Evolutionary conservation across 2,113 vertebrate species (phyloP).

Genomic region (Cnemophilus loriae): DNA sequence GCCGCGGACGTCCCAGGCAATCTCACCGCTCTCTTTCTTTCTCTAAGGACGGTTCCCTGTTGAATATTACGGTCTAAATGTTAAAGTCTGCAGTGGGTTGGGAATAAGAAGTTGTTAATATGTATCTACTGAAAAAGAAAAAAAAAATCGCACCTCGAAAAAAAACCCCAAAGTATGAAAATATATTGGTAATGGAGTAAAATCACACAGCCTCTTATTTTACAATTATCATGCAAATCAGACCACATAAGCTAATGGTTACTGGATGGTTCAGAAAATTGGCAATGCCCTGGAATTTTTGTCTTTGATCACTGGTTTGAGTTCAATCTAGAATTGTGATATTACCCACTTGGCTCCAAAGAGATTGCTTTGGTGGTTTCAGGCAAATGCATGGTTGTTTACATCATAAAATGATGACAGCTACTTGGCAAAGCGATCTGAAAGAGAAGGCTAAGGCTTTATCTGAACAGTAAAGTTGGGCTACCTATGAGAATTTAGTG

Average conservation of each 20-base stretch:
- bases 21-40: not conserved
- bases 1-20: too few relatives aligned
- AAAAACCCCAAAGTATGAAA: rapidly evolving
- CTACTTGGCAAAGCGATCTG: not conserved
- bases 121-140: not conserved
- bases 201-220: not conserved
- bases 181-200: not conserved
- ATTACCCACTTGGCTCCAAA: not conserved
- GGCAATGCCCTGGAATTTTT: not conserved
- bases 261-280: not conserved
- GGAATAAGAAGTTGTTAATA: not conserved
- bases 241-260: not conserved
- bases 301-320: not conserved
- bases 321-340: not conserved
- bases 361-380: not conserved
- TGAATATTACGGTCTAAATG: too few relatives aligned
- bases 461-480: not conserved
- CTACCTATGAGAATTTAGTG: not conserved
- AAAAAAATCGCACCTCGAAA: not conserved
- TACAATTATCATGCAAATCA: not conserved
- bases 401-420: not conserved
- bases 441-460: not conserved
- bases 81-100: not conserved
- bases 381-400: not conserved
- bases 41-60: rapidly evolving